These are phyloP conservation scores for Crotalus helleri DNA, from an alignment of 2,113 vertebrate genomes.

Conservation along the genomic window DNA sequence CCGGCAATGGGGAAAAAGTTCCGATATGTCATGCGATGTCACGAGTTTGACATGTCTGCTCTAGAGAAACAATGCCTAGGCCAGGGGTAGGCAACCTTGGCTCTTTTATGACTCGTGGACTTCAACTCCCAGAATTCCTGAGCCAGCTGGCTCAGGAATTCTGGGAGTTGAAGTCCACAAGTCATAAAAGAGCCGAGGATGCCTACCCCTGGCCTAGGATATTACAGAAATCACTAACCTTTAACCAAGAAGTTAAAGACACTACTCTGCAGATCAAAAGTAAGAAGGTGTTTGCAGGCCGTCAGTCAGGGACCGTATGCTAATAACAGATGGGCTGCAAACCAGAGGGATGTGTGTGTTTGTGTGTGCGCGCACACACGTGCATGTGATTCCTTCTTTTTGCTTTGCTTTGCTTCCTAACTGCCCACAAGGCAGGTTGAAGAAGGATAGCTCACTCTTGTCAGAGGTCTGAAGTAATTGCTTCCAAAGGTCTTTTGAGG, in stretches of 20 bases:
- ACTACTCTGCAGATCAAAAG: neutral
- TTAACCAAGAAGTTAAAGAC: neutral
- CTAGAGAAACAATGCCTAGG: neutral
- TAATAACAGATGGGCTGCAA: neutral
- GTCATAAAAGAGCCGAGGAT: too few species aligned
- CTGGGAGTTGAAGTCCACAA: too few species aligned
- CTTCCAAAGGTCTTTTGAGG: neutral
- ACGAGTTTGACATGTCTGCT: neutral
- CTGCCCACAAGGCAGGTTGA: neutral
- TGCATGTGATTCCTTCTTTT: neutral
- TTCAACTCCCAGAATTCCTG: too few species aligned
- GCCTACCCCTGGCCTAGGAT: too few species aligned
- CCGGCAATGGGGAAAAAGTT: too few species aligned
- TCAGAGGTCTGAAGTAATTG: neutral
- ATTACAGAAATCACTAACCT: neutral
- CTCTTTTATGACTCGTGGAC: too few species aligned
- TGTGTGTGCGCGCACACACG: too few species aligned
- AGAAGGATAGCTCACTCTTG: neutral
- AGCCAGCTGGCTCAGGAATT: too few species aligned
- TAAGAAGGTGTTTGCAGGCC: neutral
- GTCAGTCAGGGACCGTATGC: too few species aligned
- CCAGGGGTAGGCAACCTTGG: too few species aligned
- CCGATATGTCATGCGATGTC: too few species aligned
- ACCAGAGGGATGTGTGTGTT: neutral
- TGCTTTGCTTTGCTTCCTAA: neutral